A percentile compares a stretch with the other conserved stretches of the same genome.
Evolutionary conservation across 2,888 invertebrate species (phyloP).

Genomic region (Hymenopus coronatus): DNA sequence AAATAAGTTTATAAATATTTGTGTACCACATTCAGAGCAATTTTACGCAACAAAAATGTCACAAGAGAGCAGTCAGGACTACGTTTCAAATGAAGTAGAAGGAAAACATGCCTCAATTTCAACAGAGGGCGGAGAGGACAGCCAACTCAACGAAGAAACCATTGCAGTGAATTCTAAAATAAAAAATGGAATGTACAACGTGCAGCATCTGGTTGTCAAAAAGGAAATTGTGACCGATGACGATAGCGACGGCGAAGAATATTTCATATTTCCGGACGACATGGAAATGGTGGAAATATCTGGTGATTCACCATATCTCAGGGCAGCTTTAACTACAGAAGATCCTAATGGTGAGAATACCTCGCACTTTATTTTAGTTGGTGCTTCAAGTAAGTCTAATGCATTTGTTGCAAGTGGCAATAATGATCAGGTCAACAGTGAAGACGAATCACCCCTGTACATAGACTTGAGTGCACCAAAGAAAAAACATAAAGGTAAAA

Average conservation of each 20-base stretch:
- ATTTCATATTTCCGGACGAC: not conserved
- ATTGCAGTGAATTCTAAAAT: not conserved
- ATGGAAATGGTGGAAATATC: not conserved
- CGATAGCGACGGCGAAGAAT: not conserved
- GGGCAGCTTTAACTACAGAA: not conserved
- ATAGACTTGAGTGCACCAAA: not conserved
- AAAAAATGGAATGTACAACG: not conserved
- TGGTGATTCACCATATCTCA: not conserved
- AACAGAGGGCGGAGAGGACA: not conserved
- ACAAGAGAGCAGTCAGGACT: not conserved
- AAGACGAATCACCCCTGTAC: not conserved
- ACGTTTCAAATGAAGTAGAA: not conserved
- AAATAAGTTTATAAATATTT: too few species aligned
- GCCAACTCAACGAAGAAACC: not conserved
- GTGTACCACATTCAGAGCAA: too few species aligned
- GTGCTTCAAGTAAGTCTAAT: not conserved
- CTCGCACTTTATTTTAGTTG: not conserved
- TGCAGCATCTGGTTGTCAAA: not conserved
- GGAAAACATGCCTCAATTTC: too few species aligned
- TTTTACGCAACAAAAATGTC: not conserved
- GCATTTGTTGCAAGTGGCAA: not conserved
- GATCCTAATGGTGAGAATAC: not conserved
- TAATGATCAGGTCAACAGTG: not conserved
- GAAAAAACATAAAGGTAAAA: not conserved
- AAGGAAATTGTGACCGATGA: not conserved